Evolutionary conservation across 2,888 invertebrate genomes (phyloP), one percentile per base, ranked within the genome.

Genomic region (Apamea crenata): DNA sequence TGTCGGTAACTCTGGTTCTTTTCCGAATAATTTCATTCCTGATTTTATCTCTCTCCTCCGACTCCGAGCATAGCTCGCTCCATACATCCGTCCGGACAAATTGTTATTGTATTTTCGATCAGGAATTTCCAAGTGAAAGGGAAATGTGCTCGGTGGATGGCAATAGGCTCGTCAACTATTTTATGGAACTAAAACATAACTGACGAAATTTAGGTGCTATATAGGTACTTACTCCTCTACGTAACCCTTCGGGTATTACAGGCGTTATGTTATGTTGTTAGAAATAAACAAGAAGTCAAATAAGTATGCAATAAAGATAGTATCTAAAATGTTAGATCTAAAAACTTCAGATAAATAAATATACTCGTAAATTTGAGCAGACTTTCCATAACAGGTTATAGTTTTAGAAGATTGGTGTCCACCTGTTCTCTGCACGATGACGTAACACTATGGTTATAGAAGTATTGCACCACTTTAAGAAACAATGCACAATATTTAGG

Each of bases 361-460:
- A n/a, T 56, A 10, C 53, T 56, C 53, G 25, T 56, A 68, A 77
- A 65, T 65, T 14, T 14, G 2, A 21, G 25, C 25, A 32, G 29
- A 74, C 56, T 78, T 85, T 85, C 56, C 82, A 82, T 85, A 84
- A 85, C 85, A 66, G 68, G 68, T 84, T 82, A 16, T 44, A n/a
- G 40, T 53, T 53, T 71, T 53, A 47, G n/a, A 53, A 68, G 72
- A 53, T 0, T 29, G 10, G 47, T 70, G 47, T 70, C 56, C 84
- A 81, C 78, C 82, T 85, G 84, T 72, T 85, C 21, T 69, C 2
- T 14, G n/a, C n/a, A n/a, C n/a, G 63, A 56, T 81, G 70, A 77
- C 77, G 68, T 77, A 84, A 84, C 56, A n/a, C 25, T 70, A 40
- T 59, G 36, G 6, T 74, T 25, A 82, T 44, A 61, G 21, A 53